Evolutionary conservation across 2,797 vertebrate genomes (phyloP).

Genomic region (Bryconaethiops microstoma): DNA sequence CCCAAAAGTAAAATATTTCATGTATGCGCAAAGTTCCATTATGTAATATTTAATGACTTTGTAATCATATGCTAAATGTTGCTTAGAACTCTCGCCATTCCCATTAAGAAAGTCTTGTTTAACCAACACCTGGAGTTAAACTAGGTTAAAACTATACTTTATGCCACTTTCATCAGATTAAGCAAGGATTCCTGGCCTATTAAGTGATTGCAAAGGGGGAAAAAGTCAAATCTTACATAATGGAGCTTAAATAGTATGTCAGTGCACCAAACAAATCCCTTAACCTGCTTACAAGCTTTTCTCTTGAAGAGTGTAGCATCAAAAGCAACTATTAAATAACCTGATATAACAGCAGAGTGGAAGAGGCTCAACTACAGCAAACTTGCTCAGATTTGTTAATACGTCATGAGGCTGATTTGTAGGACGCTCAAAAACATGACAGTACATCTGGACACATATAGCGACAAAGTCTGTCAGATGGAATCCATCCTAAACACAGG

Average conservation of each 20-base stretch:
- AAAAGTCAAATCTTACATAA: constrained; percentile 1
- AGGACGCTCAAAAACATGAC: background rate
- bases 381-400: background rate
- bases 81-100: background rate
- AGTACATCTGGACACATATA: background rate
- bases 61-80: background rate
- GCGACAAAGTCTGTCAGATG: background rate
- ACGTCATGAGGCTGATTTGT: background rate
- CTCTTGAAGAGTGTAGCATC: background rate
- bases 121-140: background rate
- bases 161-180: background rate
- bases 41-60: background rate
- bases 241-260: background rate
- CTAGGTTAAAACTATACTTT: background rate
- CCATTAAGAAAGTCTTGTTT: background rate
- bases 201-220: background rate
- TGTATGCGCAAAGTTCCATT: background rate
- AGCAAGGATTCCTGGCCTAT: background rate
- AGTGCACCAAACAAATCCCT: background rate
- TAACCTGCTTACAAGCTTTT: constrained; percentile 2
- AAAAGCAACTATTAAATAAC: background rate
- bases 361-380: background rate
- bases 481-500: background rate
- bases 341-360: no score
- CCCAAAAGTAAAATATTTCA: background rate